These are phyloP conservation scores for Dinocampus coccinellae DNA, from an alignment of 2,888 invertebrate genomes.

Conservation along the genomic window DNA sequence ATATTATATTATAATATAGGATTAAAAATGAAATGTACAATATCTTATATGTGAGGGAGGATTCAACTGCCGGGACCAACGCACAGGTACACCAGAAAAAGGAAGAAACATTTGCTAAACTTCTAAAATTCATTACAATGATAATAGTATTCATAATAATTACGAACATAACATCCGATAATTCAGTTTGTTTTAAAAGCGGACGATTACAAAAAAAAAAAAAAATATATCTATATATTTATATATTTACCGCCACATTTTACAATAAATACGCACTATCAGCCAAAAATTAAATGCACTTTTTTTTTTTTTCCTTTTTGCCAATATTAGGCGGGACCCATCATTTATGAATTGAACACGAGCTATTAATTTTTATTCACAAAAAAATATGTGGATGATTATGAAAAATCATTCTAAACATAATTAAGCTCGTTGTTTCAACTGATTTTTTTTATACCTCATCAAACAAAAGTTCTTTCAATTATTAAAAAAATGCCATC, in stretches of 20 bases:
- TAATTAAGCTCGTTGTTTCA: conserved; percentile 14
- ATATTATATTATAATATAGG: conserved; percentile 10
- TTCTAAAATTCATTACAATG: conserved; percentile 42
- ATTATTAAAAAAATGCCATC: not conserved
- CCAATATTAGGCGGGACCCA: not conserved
- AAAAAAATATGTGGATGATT: conserved; percentile 25
- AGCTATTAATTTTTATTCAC: conserved; percentile 9
- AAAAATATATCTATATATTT: too few species aligned
- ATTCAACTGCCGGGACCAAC: conserved; percentile 4
- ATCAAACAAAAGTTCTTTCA: conserved; percentile 8
- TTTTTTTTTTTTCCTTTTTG: conserved; percentile 37
- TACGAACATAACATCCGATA: conserved; percentile 48
- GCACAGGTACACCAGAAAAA: not conserved
- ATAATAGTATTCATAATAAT: conserved; percentile 48
- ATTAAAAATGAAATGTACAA: conserved; percentile 22
- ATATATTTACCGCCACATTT: conserved; percentile 34
- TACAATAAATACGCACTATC: conserved; percentile 48
- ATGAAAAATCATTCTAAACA: conserved; percentile 30
- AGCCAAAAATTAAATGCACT: conserved; percentile 44
- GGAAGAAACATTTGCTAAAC: conserved; percentile 2
- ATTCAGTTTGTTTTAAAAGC: conserved; percentile 46
- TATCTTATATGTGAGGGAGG: not conserved
- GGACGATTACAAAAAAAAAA: conserved; percentile 36
- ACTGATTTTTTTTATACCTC: not conserved
- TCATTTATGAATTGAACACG: conserved; percentile 18